Evolutionary conservation across 2,113 vertebrate species (phyloP).

Genomic region (Acrocephalus kingi): DNA sequence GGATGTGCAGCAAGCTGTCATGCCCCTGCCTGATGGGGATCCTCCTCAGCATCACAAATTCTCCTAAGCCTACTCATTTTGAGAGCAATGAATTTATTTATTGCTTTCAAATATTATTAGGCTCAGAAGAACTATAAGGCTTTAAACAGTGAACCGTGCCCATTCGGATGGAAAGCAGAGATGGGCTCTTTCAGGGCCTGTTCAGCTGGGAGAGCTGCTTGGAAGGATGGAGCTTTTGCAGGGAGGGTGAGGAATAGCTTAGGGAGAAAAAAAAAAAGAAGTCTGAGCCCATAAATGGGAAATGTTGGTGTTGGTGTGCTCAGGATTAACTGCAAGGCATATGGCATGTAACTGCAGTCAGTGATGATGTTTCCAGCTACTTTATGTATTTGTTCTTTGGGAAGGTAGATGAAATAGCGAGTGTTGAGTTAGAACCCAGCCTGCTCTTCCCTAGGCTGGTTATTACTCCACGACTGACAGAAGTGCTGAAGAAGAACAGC

Average conservation of each 20-base stretch:
- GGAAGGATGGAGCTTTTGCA: background rate
- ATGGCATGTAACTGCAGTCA: background rate
- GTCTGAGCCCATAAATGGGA: constrained; percentile 4
- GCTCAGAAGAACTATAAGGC: background rate
- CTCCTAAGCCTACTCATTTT: background rate
- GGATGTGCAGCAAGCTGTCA: rapidly evolving
- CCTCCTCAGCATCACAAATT: background rate
- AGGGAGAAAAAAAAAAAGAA: background rate
- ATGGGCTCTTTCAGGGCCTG: background rate
- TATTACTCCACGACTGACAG: background rate
- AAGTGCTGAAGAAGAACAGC: background rate
- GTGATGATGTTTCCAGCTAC: background rate
- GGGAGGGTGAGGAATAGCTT: background rate
- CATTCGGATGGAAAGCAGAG: background rate
- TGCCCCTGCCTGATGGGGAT: background rate
- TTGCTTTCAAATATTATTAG: background rate
- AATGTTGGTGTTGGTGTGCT: background rate
- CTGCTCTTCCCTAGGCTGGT: background rate
- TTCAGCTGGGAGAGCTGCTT: background rate
- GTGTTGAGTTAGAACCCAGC: background rate
- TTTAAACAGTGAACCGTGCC: background rate
- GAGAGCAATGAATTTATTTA: constrained; percentile 4
- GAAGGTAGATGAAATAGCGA: background rate
- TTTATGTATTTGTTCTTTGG: constrained; percentile 33
- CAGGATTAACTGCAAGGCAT: background rate